Percentiles rank a stretch among this genome's conserved stretches.
Conservation (phyloP, 1,140 invertebrate species). For the Lepidostoma basale region DNA sequence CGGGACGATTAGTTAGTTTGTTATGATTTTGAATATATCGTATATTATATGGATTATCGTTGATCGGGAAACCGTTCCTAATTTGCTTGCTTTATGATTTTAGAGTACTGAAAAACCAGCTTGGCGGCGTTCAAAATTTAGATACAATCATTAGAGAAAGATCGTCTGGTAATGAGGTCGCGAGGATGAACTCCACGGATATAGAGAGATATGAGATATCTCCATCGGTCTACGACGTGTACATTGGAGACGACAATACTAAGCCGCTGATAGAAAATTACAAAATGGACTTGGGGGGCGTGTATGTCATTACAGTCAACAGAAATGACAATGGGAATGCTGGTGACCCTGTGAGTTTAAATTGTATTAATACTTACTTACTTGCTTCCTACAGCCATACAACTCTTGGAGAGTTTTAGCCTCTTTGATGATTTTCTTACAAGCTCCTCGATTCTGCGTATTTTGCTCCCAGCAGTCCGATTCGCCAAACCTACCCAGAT, state of each 20-base stretch:
- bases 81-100: constrained; percentile 21
- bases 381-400: constrained; percentile 64
- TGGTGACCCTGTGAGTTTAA: constrained; percentile 47
- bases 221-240: constrained; percentile 26
- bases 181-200: constrained; percentile 10
- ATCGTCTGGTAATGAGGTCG: neutral
- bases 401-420: no score
- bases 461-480: no score
- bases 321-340: constrained; percentile 48
- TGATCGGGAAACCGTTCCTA: no score
- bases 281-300: constrained; percentile 33
- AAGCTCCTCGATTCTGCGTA: no score
- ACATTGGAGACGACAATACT: constrained; percentile 23
- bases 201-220: constrained; percentile 29
- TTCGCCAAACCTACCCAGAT: no score
- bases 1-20: no score
- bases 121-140: neutral
- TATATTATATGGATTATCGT: no score
- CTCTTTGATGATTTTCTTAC: no score
- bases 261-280: neutral
- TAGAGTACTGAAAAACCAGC: constrained; percentile 30
- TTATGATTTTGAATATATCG: no score
- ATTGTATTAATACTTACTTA: constrained; percentile 41
- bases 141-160: constrained; percentile 18
- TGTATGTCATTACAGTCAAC: constrained; percentile 31